Percentiles rank a stretch among this genome's conserved stretches.
These are phyloP conservation scores for Elephas maximus DNA, from an alignment of 2,113 vertebrate genomes.

Conservation along the genomic window DNA sequence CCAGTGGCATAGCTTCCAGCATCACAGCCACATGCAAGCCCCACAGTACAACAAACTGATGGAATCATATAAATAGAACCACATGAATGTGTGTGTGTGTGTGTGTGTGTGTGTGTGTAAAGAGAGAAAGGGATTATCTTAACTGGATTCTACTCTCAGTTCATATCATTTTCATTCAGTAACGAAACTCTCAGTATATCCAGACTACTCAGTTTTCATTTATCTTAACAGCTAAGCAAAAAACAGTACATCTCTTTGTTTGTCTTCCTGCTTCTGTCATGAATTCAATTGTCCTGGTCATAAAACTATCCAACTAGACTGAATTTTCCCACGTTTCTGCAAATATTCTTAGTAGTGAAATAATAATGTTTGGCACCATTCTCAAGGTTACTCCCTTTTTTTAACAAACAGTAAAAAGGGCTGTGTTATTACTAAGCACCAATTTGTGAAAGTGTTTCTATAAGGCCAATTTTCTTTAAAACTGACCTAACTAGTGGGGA, in stretches of 20 bases:
- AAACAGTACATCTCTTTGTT: too few relatives aligned
- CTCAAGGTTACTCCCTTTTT: background rate
- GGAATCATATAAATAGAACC: too few relatives aligned
- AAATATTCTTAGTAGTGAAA: background rate
- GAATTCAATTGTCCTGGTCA: background rate
- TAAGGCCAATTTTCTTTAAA: background rate
- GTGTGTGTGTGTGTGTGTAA: too few relatives aligned
- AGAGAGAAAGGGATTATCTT: too few relatives aligned
- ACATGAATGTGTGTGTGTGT: too few relatives aligned
- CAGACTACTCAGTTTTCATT: background rate
- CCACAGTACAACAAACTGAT: too few relatives aligned
- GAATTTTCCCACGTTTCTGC: too few relatives aligned
- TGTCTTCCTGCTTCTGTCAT: background rate
- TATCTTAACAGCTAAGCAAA: background rate
- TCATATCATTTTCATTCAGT: too few relatives aligned
- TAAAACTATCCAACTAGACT: background rate
- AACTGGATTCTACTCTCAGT: background rate
- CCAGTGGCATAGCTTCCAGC: too few relatives aligned
- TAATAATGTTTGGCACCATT: background rate
- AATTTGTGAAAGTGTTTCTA: background rate
- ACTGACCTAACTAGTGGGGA: background rate
- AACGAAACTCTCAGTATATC: too few relatives aligned
- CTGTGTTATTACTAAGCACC: background rate
- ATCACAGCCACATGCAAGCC: too few relatives aligned
- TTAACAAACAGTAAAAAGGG: background rate